Percentiles rank a stretch among this genome's conserved stretches.
Conservation (phyloP, 2,888 invertebrate genomes). For the Pristionchus entomophagus region DNA sequence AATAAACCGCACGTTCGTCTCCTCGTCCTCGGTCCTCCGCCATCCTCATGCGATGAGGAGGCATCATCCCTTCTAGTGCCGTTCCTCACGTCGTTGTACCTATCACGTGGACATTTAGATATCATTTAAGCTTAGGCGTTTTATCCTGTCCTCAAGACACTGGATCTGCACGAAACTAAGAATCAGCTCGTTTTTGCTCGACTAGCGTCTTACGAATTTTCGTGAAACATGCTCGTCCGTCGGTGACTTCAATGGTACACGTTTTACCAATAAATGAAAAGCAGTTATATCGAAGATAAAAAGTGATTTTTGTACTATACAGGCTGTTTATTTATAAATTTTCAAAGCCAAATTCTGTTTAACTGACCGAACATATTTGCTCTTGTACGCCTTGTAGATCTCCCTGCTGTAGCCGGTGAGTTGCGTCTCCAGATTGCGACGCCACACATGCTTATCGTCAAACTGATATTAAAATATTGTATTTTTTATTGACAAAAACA, state of each 20-base stretch:
- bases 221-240: too few relatives aligned
- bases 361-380: conserved; percentile 73
- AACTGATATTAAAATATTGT: not conserved
- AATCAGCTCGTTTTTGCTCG: not conserved
- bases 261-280: too few relatives aligned
- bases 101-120: not conserved
- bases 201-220: too few relatives aligned
- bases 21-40: not conserved
- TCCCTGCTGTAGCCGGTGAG: conserved; percentile 63
- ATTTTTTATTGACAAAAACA: too few relatives aligned
- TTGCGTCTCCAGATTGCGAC: not conserved
- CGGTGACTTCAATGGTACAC: too few relatives aligned
- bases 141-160: too few relatives aligned
- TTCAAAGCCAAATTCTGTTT: not conserved
- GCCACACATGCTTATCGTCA: not conserved
- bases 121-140: too few relatives aligned
- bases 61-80: not conserved
- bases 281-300: too few relatives aligned
- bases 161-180: too few relatives aligned
- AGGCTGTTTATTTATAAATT: not conserved
- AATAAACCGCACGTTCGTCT: not conserved
- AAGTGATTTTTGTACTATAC: not conserved
- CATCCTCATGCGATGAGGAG: not conserved
- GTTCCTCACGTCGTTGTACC: conserved; percentile 3
- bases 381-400: conserved; percentile 73